phyloP scores from a whole-genome alignment of 2,888 invertebrate genomes.

The Halictus ligatus region DNA sequence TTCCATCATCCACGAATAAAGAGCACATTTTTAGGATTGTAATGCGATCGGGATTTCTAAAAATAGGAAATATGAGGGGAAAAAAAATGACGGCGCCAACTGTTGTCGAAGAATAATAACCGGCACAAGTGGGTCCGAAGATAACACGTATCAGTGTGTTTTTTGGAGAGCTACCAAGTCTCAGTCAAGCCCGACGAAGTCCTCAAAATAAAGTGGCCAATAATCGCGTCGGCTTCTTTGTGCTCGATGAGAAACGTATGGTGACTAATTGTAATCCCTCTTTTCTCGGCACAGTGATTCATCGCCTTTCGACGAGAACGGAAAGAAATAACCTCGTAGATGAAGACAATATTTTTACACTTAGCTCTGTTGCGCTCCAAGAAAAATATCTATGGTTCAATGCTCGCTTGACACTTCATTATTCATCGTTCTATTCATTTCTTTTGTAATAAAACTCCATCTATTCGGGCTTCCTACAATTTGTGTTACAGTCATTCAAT shows the following conservation, averaged over 20 bases:
- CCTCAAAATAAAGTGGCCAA: constrained; percentile 31
- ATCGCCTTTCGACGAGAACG: background rate
- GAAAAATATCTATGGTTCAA: background rate
- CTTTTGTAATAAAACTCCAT: no score
- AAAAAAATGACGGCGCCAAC: background rate
- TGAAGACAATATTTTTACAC: background rate
- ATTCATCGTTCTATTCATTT: no score
- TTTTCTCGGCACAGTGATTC: background rate
- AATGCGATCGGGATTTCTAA: background rate
- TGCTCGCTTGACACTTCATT: no score
- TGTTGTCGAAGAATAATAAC: background rate
- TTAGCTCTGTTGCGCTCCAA: background rate
- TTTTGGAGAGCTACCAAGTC: constrained; percentile 55
- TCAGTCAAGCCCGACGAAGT: background rate
- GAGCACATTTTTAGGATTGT: background rate
- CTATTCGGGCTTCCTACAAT: no score
- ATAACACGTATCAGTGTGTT: constrained; percentile 20
- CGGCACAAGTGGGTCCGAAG: constrained; percentile 24
- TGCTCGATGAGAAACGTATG: background rate
- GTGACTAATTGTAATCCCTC: constrained; percentile 27
- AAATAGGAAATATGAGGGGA: background rate
- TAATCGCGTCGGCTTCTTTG: constrained; percentile 20
- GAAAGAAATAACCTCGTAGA: background rate
- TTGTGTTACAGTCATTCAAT: no score
- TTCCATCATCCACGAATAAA: background rate